These are phyloP conservation scores for Drosophila trichaetosa DNA, from an alignment of 2,888 invertebrate genomes.

Conservation along the genomic window DNA sequence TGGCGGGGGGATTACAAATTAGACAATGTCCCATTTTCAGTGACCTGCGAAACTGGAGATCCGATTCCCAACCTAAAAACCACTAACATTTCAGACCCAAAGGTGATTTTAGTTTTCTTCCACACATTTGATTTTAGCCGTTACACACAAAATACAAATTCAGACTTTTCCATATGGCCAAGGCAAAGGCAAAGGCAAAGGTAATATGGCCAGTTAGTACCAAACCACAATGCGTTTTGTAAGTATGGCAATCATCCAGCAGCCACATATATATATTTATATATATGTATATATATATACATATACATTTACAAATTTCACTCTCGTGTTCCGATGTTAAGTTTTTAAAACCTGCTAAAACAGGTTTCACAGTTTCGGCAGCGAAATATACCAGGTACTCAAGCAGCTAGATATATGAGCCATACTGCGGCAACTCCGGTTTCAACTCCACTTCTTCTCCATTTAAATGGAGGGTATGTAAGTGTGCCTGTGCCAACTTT, in stretches of 20 bases:
- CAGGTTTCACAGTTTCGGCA: conserved; percentile 57
- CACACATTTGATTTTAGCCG: conserved; percentile 68
- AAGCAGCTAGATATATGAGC: conserved; percentile 45
- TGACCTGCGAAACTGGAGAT: conserved; percentile 51
- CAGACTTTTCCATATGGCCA: conserved; percentile 53
- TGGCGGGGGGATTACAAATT: conserved; percentile 52
- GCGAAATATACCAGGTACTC: conserved; percentile 13
- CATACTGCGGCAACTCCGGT: conserved; percentile 50
- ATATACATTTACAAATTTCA: conserved; percentile 44
- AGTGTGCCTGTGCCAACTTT: conserved; percentile 54
- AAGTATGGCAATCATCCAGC: conserved; percentile 44
- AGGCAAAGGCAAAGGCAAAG: conserved; percentile 7
- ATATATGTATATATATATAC: conserved; percentile 15
- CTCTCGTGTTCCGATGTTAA: conserved; percentile 60
- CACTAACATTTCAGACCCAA: conserved; percentile 12
- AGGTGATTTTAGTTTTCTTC: conserved; percentile 63
- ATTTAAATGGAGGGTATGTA: conserved; percentile 64
- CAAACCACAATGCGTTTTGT: conserved; percentile 58
- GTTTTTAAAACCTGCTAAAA: conserved; percentile 52
- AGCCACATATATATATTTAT: conserved; percentile 22
- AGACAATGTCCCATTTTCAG: conserved; percentile 1
- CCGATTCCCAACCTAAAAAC: background rate
- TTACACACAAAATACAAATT: conserved; percentile 50
- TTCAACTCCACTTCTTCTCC: conserved; percentile 62
- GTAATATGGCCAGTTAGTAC: conserved; percentile 53